A percentile compares a stretch with the other conserved stretches of the same genome.
phyloP scores from a whole-genome alignment of 2,888 invertebrate genomes.

The Lasioglossum pauxillum region DNA sequence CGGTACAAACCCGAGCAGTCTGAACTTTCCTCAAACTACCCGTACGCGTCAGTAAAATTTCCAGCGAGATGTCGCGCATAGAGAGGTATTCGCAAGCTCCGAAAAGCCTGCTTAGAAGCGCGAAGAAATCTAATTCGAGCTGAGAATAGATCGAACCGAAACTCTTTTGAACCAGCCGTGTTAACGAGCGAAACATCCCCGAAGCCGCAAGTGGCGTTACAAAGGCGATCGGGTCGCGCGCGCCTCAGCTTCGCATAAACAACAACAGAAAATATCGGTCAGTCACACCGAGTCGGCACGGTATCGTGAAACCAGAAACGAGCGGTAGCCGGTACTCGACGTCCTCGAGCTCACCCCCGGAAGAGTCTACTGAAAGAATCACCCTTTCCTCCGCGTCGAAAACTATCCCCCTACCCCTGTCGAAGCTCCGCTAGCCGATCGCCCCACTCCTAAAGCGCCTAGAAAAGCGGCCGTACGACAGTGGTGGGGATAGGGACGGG shows the following conservation, averaged over 20 bases:
- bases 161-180: not conserved
- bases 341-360: constrained; percentile 61
- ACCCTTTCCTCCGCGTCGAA: constrained; percentile 46
- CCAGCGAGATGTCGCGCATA: no score
- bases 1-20: no score
- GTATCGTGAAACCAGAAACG: constrained; percentile 51
- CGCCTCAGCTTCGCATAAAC: constrained; percentile 7
- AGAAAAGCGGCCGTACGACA: not conserved
- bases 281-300: constrained; percentile 49
- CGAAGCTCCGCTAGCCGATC: not conserved
- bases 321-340: constrained; percentile 46
- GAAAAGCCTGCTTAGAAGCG: not conserved
- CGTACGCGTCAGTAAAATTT: not conserved
- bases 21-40: no score
- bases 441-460: not conserved
- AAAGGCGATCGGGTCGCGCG: not conserved
- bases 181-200: not conserved
- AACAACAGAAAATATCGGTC: constrained; percentile 62
- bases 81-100: no score
- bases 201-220: not conserved
- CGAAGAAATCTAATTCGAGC: not conserved
- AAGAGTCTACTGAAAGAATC: constrained; percentile 52
- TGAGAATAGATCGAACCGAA: not conserved
- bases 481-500: constrained; percentile 54
- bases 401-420: constrained; percentile 39